These are phyloP conservation scores for Esox masquinongy DNA, from an alignment of 2,797 vertebrate species.

Conservation along the genomic window DNA sequence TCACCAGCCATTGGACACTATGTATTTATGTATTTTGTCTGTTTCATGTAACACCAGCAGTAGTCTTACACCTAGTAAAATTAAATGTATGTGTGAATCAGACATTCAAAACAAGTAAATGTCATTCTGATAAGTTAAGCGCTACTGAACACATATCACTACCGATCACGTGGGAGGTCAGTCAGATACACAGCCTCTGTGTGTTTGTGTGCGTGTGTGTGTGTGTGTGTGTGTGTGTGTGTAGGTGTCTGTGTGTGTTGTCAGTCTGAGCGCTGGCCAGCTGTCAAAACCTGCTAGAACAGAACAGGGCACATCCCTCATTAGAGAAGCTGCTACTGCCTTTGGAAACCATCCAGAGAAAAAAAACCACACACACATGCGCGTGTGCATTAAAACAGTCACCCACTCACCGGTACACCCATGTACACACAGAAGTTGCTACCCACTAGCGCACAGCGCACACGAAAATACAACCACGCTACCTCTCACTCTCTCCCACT, in stretches of 20 bases:
- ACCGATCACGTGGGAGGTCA: background rate
- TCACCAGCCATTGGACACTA: too few species aligned
- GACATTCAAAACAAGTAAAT: too few species aligned
- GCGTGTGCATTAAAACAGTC: background rate
- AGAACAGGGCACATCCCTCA: background rate
- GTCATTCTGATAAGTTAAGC: too few species aligned
- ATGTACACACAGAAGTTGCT: background rate
- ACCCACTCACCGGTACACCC: background rate
- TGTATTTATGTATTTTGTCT: too few species aligned
- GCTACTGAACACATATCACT: too few species aligned
- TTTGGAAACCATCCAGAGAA: background rate
- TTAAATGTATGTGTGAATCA: too few species aligned
- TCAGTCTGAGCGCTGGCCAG: background rate
- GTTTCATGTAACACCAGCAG: too few species aligned
- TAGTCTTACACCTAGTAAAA: too few species aligned
- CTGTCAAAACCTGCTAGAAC: background rate
- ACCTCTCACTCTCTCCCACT: background rate
- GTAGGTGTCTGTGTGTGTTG: background rate
- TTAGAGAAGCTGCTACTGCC: background rate
- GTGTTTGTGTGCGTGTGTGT: background rate
- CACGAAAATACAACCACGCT: background rate
- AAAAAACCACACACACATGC: background rate
- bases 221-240: background rate
- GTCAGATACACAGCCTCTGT: background rate
- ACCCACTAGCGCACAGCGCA: background rate